Conservation (phyloP, 2,797 vertebrate species). For the Clarias platycephalus region DNA sequence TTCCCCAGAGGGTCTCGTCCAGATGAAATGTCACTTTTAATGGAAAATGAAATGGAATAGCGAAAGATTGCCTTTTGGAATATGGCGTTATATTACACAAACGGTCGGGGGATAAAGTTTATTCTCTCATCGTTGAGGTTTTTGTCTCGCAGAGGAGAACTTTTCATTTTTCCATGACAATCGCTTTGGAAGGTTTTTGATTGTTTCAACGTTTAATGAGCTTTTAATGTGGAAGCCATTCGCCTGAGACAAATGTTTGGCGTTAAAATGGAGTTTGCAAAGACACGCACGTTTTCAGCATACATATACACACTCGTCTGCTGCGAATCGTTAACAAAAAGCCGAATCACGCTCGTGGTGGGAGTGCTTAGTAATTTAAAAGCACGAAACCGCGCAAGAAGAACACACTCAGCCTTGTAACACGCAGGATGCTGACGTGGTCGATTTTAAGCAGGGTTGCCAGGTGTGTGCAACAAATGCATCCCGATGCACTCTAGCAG, state of each 20-base stretch:
- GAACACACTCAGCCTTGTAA: not conserved
- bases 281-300: not conserved
- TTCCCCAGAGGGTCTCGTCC: constrained; percentile 80
- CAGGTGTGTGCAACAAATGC: not conserved
- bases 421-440: not conserved
- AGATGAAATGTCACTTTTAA: constrained; percentile 88
- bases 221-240: constrained; percentile 19
- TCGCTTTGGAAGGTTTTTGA: not conserved
- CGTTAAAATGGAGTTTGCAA: not conserved
- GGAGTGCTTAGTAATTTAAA: not conserved
- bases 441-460: not conserved
- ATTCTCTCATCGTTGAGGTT: not conserved
- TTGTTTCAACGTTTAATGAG: constrained; percentile 10
- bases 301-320: not conserved
- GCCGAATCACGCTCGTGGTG: not conserved
- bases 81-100: constrained; percentile 58
- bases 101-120: constrained; percentile 46
- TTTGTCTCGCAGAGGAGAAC: constrained; percentile 12
- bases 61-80: constrained; percentile 70
- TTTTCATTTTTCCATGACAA: not conserved
- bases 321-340: not conserved
- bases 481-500: too few species aligned
- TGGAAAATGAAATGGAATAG: constrained; percentile 83
- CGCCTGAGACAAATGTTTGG: not conserved
- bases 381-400: not conserved